Conservation (phyloP, 2,113 vertebrate genomes). For the Coptodon bakossiorum region DNA sequence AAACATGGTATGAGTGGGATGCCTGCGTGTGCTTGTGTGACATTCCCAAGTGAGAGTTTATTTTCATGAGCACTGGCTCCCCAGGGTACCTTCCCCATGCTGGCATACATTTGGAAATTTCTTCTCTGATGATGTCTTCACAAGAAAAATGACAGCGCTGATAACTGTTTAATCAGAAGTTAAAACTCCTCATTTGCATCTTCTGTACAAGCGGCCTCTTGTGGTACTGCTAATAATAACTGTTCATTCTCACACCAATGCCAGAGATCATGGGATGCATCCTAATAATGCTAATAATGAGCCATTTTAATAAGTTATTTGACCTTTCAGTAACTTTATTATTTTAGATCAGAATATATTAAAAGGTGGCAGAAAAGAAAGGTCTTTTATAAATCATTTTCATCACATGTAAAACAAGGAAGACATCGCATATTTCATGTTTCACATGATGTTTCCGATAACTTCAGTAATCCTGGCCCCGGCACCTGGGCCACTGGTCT, state of each 20-base stretch:
- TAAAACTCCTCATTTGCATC: not conserved
- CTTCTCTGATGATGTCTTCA: not conserved
- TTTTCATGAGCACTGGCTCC: not conserved
- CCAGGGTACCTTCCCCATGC: not conserved
- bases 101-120: not conserved
- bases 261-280: not conserved
- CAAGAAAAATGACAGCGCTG: not conserved
- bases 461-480: not conserved
- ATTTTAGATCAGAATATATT: not conserved
- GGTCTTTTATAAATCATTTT: not conserved
- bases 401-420: not conserved
- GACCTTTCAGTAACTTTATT: not conserved
- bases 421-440: not conserved
- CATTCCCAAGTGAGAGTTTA: conserved; percentile 1
- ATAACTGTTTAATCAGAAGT: not conserved
- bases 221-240: not conserved
- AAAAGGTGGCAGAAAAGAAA: not conserved
- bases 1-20: not conserved
- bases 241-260: not conserved
- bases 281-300: not conserved
- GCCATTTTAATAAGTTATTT: not conserved
- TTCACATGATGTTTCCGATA: not conserved
- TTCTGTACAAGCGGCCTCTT: not conserved
- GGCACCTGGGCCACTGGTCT: not conserved
- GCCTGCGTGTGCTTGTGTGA: not conserved